Conservation (phyloP, 1,140 invertebrate species). For the Dreissena polymorpha region DNA sequence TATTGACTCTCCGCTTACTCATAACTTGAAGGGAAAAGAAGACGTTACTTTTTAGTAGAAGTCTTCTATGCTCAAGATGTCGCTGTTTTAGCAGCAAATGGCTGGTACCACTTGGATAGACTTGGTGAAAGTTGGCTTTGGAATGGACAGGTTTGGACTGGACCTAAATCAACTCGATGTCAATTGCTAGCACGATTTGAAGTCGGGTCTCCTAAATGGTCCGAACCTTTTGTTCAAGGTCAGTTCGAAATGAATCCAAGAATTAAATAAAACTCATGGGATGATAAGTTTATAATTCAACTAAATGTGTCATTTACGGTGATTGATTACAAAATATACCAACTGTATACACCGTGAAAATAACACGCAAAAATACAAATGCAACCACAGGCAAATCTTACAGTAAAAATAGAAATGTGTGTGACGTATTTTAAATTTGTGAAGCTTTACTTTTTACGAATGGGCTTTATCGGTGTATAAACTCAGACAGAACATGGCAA, state of each 20-base stretch:
- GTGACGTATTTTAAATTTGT: no score
- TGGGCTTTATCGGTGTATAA: neutral
- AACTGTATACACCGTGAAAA: neutral
- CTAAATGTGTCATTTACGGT: neutral
- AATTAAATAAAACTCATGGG: no score
- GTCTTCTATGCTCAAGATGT: conserved; percentile 28
- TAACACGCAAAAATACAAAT: no score
- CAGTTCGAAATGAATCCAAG: neutral
- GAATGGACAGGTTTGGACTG: conserved; percentile 29
- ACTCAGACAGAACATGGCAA: neutral
- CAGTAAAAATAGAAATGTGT: neutral
- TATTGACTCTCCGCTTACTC: conserved; percentile 15
- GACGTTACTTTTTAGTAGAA: conserved; percentile 30
- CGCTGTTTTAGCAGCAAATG: conserved; percentile 1
- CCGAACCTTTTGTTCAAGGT: conserved; percentile 42
- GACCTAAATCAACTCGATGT: conserved; percentile 38
- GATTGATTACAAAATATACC: neutral
- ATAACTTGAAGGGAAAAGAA: conserved; percentile 26
- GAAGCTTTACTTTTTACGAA: neutral
- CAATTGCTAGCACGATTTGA: conserved; percentile 29
- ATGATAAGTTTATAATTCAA: no score
- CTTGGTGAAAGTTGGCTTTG: conserved; percentile 12
- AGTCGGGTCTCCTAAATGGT: conserved; percentile 28
- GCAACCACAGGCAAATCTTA: no score
- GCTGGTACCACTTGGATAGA: conserved; percentile 31